A percentile compares a stretch with the other conserved stretches of the same genome.
Conservation (phyloP, 2,888 invertebrate genomes). For the Tubiluchus corallicola region DNA sequence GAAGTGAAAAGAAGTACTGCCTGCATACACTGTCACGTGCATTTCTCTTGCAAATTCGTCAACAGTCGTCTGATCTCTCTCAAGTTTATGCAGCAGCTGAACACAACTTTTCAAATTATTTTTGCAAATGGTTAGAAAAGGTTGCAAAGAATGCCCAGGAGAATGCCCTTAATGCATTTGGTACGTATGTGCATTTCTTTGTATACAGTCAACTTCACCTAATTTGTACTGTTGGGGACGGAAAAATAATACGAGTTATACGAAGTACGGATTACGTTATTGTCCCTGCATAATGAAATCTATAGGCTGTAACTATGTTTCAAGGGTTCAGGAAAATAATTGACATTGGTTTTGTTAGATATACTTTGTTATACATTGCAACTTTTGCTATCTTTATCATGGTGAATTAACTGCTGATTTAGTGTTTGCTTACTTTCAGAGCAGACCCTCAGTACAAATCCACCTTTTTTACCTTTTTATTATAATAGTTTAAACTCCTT, state of each 20-base stretch:
- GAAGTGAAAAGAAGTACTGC: no score
- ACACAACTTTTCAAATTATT: background rate
- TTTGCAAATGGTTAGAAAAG: background rate
- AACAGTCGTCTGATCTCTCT: background rate
- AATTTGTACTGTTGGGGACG: no score
- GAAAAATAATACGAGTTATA: background rate
- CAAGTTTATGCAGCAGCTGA: background rate
- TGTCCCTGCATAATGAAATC: background rate
- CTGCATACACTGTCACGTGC: background rate
- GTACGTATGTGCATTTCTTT: background rate
- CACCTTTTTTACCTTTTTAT: no score
- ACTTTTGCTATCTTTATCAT: no score
- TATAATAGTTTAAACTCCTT: no score
- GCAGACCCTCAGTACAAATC: no score
- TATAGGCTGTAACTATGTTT: no score
- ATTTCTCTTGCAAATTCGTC: background rate
- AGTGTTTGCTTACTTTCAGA: no score
- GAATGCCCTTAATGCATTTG: background rate
- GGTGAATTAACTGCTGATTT: no score
- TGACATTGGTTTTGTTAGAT: no score
- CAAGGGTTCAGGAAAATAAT: no score
- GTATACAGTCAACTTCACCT: background rate
- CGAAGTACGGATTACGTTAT: background rate
- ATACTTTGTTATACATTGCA: no score
- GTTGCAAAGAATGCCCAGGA: background rate